Conservation (phyloP, 37 sponge, comb jelly and placozoan genomes). For the Ianthella basta region DNA sequence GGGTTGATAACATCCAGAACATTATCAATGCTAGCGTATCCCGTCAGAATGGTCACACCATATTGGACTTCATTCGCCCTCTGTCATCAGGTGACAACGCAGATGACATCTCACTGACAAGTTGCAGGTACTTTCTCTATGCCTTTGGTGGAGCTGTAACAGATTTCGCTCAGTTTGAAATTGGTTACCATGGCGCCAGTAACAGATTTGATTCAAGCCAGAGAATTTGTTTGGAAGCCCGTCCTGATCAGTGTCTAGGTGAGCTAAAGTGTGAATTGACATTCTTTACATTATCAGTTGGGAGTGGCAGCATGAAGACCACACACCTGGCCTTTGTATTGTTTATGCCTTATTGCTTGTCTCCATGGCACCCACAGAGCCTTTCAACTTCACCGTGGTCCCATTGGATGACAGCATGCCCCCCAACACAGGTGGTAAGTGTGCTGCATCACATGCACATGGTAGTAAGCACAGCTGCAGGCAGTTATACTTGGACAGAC, state of each 20-base stretch:
- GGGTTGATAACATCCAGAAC: slow-evolving; percentile 44
- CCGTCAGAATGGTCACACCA: slow-evolving; percentile 28
- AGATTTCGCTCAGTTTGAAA: neutral
- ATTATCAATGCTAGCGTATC: neutral
- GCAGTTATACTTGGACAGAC: too few species aligned
- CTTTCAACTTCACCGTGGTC: too few species aligned
- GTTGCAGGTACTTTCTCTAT: slow-evolving; percentile 44
- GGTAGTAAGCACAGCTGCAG: too few species aligned
- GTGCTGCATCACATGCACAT: too few species aligned
- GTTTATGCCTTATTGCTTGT: too few species aligned
- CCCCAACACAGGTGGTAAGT: too few species aligned
- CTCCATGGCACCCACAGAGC: too few species aligned
- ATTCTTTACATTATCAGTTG: too few species aligned
- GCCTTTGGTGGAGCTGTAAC: slow-evolving; percentile 46
- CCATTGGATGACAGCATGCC: too few species aligned
- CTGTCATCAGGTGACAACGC: slow-evolving; percentile 17
- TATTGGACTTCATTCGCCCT: slow-evolving; percentile 51
- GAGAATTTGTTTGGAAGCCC: slow-evolving; percentile 40
- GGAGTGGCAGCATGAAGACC: too few species aligned
- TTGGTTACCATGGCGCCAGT: slow-evolving; percentile 34
- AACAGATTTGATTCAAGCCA: slow-evolving; percentile 40
- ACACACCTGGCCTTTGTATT: too few species aligned
- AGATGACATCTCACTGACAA: slow-evolving; percentile 39
- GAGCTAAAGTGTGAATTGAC: neutral
- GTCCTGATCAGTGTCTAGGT: slow-evolving; percentile 40